Evolutionary conservation across 2,797 vertebrate species (phyloP).

Genomic region (Poecile montanus): DNA sequence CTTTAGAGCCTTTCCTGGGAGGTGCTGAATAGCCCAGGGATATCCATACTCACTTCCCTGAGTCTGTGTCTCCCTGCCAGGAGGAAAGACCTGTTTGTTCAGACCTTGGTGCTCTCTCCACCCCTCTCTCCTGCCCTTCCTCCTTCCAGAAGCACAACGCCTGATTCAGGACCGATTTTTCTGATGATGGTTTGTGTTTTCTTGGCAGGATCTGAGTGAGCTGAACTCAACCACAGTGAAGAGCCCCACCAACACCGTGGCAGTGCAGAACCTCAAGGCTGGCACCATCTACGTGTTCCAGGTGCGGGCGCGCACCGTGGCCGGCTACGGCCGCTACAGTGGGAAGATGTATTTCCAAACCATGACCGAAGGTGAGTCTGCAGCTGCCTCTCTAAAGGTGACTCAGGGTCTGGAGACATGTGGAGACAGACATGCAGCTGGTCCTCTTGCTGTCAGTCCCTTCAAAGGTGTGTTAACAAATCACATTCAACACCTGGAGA

Average conservation of each 20-base stretch:
- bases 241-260: conserved; percentile 92
- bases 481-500: background rate
- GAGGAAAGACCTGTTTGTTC: background rate
- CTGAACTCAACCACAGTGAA: conserved; percentile 89
- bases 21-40: background rate
- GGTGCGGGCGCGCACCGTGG: conserved; percentile 94
- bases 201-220: conserved; percentile 86
- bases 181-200: conserved; percentile 18
- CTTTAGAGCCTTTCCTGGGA: background rate
- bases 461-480: background rate
- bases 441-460: background rate
- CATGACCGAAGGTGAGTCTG: conserved; percentile 92
- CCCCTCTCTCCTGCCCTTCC: background rate
- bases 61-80: background rate
- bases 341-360: conserved; percentile 99
- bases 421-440: background rate
- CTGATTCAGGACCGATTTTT: background rate
- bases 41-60: background rate
- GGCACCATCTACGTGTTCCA: conserved; percentile 96
- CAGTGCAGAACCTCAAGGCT: conserved; percentile 86
- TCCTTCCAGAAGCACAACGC: rapidly evolving
- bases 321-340: conserved; percentile 93
- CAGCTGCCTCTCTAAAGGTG: background rate
- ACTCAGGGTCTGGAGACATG: background rate
- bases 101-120: background rate